These are phyloP conservation scores for Stigmatopora nigra DNA, from an alignment of 2,113 vertebrate species.

Conservation along the genomic window DNA sequence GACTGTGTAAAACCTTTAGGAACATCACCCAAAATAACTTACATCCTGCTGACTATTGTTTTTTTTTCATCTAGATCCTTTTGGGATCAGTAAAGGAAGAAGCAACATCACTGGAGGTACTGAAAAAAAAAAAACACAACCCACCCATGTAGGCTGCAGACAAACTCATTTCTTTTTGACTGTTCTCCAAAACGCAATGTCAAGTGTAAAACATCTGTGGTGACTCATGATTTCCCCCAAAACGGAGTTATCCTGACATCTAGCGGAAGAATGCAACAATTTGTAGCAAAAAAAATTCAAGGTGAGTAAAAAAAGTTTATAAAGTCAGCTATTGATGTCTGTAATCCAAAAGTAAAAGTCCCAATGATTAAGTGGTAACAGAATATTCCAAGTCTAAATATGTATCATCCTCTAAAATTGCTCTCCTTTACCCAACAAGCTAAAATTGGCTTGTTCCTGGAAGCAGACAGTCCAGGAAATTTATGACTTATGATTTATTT, in stretches of 20 bases:
- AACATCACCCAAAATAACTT: constrained; percentile 4
- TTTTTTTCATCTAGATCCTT: not conserved
- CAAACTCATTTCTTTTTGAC: not conserved
- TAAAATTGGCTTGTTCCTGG: not conserved
- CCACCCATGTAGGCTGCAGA: too few species aligned
- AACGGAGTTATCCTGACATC: constrained; percentile 29
- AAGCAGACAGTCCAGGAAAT: constrained; percentile 6
- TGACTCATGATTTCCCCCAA: not conserved
- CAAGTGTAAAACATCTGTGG: not conserved
- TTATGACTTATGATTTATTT: constrained; percentile 10
- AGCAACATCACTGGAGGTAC: not conserved
- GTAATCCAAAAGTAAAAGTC: not conserved
- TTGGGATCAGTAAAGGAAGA: not conserved
- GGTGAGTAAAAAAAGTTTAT: not conserved
- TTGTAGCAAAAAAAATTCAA: not conserved
- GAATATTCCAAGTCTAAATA: constrained; percentile 7
- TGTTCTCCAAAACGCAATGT: not conserved
- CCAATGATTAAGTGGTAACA: not conserved
- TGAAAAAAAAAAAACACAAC: not conserved
- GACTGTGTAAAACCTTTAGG: constrained; percentile 24
- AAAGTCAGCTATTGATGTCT: not conserved
- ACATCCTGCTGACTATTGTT: not conserved
- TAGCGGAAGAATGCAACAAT: constrained; percentile 21
- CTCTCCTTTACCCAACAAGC: not conserved
- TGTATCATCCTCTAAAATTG: constrained; percentile 8